Percentiles rank a stretch among this genome's conserved stretches.
Evolutionary conservation across 2,888 invertebrate genomes (phyloP).

Genomic region (Galerucella pusilla): DNA sequence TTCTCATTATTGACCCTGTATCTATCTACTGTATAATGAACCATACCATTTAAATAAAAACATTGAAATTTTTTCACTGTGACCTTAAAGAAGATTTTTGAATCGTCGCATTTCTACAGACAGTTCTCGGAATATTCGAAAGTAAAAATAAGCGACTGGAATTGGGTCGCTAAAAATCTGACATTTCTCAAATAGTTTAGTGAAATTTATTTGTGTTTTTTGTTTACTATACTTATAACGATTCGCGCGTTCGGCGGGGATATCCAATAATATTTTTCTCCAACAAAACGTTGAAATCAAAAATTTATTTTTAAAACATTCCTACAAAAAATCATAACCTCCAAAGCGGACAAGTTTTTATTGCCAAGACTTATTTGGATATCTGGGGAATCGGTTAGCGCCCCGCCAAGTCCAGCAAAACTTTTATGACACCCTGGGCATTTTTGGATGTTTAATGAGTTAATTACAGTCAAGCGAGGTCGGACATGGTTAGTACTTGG

Average conservation of each 20-base stretch:
- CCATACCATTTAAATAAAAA: neutral
- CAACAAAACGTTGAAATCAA: too few species aligned
- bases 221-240: neutral
- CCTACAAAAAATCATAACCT: too few species aligned
- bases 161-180: constrained; percentile 5
- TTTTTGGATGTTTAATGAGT: too few species aligned
- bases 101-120: neutral
- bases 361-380: too few species aligned
- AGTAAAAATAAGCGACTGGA: constrained; percentile 11
- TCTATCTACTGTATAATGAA: neutral
- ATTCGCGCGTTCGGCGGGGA: neutral
- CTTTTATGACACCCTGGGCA: too few species aligned
- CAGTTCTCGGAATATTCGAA: constrained; percentile 7
- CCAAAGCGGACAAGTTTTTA: too few species aligned
- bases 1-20: neutral
- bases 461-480: too few species aligned
- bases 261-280: too few species aligned
- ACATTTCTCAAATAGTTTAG: neutral
- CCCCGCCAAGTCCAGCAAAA: too few species aligned
- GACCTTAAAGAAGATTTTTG: neutral
- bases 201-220: neutral
- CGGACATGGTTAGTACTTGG: too few species aligned
- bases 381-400: too few species aligned
- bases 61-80: neutral
- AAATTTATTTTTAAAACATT: too few species aligned